Percentiles rank a stretch among this genome's conserved stretches.
These are phyloP conservation scores for Ectropis grisescens DNA, from an alignment of 1,140 invertebrate species.

Conservation along the genomic window DNA sequence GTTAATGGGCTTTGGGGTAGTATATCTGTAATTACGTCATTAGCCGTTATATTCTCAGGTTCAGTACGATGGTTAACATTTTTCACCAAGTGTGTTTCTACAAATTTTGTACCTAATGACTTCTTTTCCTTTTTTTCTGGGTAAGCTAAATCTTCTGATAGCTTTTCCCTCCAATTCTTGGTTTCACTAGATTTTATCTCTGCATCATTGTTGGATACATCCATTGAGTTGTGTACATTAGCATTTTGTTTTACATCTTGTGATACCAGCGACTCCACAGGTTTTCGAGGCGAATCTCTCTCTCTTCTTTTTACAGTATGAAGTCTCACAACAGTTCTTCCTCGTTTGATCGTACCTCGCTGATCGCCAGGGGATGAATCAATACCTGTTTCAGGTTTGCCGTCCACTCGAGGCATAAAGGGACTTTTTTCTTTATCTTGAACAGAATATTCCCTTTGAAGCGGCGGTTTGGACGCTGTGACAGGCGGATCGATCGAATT, in stretches of 20 bases:
- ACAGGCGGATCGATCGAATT: constrained; percentile 23
- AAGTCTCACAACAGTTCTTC: constrained; percentile 78
- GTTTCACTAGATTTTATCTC: too few relatives aligned
- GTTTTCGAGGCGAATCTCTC: constrained; percentile 65
- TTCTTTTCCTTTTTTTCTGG: constrained; percentile 71
- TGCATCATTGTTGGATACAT: too few relatives aligned
- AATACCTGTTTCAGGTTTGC: constrained; percentile 53
- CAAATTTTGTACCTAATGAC: constrained; percentile 78
- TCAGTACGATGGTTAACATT: too few relatives aligned
- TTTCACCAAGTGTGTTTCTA: constrained; percentile 82
- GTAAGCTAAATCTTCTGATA: constrained; percentile 69
- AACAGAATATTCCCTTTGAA: constrained; percentile 19
- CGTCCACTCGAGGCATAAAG: constrained; percentile 42
- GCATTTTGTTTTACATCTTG: too few relatives aligned
- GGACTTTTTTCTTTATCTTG: constrained; percentile 29
- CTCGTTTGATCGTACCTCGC: constrained; percentile 75
- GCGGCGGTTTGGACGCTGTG: constrained; percentile 5
- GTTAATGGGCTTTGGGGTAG: too few relatives aligned
- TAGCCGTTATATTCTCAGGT: too few relatives aligned
- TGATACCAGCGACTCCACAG: constrained; percentile 16
- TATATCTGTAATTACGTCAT: too few relatives aligned
- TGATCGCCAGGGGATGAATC: constrained; percentile 43
- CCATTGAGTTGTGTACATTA: too few relatives aligned
- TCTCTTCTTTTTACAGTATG: constrained; percentile 74
- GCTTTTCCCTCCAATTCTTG: constrained; percentile 72